Evolutionary conservation across 2,113 vertebrate genomes (phyloP), one percentile per base, ranked within the genome.

Genomic region (Nothoprocta pentlandii): DNA sequence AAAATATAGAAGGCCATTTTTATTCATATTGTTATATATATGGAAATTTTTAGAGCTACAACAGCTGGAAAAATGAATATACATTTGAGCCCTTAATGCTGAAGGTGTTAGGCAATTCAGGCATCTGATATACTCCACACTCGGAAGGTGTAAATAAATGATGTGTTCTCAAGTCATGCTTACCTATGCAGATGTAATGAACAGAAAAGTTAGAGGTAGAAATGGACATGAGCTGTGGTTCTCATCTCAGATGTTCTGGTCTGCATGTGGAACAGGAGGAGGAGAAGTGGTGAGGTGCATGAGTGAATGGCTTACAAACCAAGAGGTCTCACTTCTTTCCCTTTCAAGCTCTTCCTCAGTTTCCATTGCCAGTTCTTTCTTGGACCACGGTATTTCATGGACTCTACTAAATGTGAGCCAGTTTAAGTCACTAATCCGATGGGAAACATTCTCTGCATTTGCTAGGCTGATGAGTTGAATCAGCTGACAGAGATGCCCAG

Each of bases 31-130:
- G 93, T 79, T 95, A 90, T 86, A 90, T 90, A 80, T 85, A 84
- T 95, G 94, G 91, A 64, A 69, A 23, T 53, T 90, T 80, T 79
- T 94, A 88, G 83, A 94, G 82, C 88, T 71, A 69, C 1, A 0
- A 76, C 88, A 95, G 93, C 85, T 96, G 91, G 91, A 85, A 89
- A 91, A 82, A 32, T 69, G 85, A 83, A 93, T 86, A 26, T 80
- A 94, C 61, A 64, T 47, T 83, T 78, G 39, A 36, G 34, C 82
- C 94, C 80, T 94, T 73, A 92, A 93, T 90, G 77, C 88, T 74
- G 92, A 84, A 96, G 42, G 47, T 42, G 1, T 92, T 92, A 90
- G 85, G 80, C 94, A 94, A 84, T 90, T 19, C 12, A 94, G 82
- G 66, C 39, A 28, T 93, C 91, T 91, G 64, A 80, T 94, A 95